A percentile compares a stretch with the other conserved stretches of the same genome.
Evolutionary conservation across 2,888 invertebrate species (phyloP).

Genomic region (Chrysolina haemoptera): DNA sequence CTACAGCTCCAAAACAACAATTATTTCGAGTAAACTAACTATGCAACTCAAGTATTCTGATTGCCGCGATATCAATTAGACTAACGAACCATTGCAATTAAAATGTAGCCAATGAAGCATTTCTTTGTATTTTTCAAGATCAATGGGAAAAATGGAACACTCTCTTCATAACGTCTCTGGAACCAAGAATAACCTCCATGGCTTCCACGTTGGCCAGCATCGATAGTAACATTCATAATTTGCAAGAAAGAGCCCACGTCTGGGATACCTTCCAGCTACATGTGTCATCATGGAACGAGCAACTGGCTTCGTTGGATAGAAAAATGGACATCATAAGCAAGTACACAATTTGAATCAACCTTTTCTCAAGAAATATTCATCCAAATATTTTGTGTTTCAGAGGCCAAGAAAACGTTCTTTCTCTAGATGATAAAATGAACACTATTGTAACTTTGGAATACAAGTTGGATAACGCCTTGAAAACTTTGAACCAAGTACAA

Average conservation of each 20-base stretch:
- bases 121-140: constrained; percentile 54
- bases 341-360: constrained; percentile 50
- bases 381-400: constrained; percentile 52
- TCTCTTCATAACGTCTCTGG: constrained; percentile 67
- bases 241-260: constrained; percentile 71
- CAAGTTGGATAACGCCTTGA: constrained; percentile 57
- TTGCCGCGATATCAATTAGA: too few relatives aligned
- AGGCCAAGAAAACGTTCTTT: constrained; percentile 66
- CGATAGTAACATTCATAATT: constrained; percentile 70
- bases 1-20: too few relatives aligned
- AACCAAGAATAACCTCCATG: constrained; percentile 68
- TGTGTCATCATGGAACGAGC: constrained; percentile 72
- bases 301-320: constrained; percentile 70
- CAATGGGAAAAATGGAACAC: constrained; percentile 68
- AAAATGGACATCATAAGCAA: constrained; percentile 71
- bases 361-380: not conserved
- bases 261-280: constrained; percentile 73
- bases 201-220: constrained; percentile 66
- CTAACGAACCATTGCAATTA: too few relatives aligned
- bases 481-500: constrained; percentile 53
- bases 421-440: constrained; percentile 64
- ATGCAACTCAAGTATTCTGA: too few relatives aligned
- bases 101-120: too few relatives aligned
- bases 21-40: too few relatives aligned
- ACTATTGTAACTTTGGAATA: constrained; percentile 63